Conservation (phyloP, 1,140 invertebrate species). For the Drosophila equinoxialis region DNA sequence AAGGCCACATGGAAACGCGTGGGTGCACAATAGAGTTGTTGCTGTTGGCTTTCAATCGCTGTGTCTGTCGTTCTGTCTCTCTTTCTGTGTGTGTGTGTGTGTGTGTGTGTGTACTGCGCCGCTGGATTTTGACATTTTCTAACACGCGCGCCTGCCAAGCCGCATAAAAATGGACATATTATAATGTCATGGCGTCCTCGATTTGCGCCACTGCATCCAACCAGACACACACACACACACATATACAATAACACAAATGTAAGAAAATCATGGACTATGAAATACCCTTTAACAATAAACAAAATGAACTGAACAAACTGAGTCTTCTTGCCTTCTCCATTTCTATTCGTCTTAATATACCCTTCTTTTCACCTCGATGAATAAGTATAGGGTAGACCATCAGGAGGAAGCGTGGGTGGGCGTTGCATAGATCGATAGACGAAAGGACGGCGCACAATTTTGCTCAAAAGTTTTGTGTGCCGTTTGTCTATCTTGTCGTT, state of each 20-base stretch:
- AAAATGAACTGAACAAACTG: too few relatives aligned
- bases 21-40: conserved; percentile 79
- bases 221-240: conserved; percentile 18
- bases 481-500: conserved; percentile 21
- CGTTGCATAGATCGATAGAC: conserved; percentile 29
- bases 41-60: conserved; percentile 30
- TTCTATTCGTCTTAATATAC: not conserved
- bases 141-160: conserved; percentile 77
- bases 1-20: conserved; percentile 62
- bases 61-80: conserved; percentile 17
- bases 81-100: conserved; percentile 22
- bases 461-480: conserved; percentile 9
- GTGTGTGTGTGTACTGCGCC: conserved; percentile 36
- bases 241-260: not conserved
- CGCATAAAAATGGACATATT: conserved; percentile 82
- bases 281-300: not conserved
- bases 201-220: conserved; percentile 78
- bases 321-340: too few relatives aligned
- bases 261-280: not conserved
- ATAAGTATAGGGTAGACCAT: not conserved
- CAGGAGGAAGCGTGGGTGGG: conserved; percentile 67
- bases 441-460: conserved; percentile 30
- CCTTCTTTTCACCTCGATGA: not conserved
- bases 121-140: conserved; percentile 78
- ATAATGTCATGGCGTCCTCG: conserved; percentile 80